Evolutionary conservation across 1,140 invertebrate species (phyloP), one percentile per base, ranked within the genome.

Genomic region (Portunus trituberculatus): DNA sequence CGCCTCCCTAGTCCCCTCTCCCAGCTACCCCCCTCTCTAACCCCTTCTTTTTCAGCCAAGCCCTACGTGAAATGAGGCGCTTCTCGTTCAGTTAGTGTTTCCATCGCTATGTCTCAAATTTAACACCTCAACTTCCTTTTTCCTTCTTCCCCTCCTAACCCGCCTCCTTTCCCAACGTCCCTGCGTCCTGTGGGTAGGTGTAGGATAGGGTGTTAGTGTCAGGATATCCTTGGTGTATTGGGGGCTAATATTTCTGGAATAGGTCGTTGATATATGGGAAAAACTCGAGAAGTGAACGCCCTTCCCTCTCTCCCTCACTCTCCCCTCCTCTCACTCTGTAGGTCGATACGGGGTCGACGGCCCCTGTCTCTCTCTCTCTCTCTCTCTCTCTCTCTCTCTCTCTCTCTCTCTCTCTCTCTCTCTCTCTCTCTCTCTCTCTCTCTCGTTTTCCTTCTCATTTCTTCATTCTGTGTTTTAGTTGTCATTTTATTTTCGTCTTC

Each of bases 291-390:
- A n/a, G 67, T 25, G 67, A 76, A 20, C 67, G 20, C 67, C 67
- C n/a, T n/a, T n/a, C 67, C 20, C n/a, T 28, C 45, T 16, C 83
- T 10, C 83, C 1, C 76, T 10, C 92, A 28, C 14, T 4, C 31
- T 45, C 20, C 46, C 92, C n/a, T 29, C 45, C 92, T 45, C 76
- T 45, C 67, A 16, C n/a, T 59, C 39, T 39, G 82, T 20, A 6
- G 92, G 92, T 93, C 92, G 92, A 93, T 93, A 93, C 92, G 83
- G 92, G 92, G 92, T 93, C 92, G 92, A 52, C 48, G 92, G 39
- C 83, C 83, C 48, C 92, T 48, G 6, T 59, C 39, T 84, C 48
- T 39, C 91, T 92, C 91, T 39, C 4, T 45, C 59, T 76, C 59
- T 76, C 59, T 32, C 86, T 87, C 86, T 87, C 86, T 87, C 86